These are phyloP conservation scores for Agrotis segetum DNA, from an alignment of 2,888 invertebrate species.

Conservation along the genomic window DNA sequence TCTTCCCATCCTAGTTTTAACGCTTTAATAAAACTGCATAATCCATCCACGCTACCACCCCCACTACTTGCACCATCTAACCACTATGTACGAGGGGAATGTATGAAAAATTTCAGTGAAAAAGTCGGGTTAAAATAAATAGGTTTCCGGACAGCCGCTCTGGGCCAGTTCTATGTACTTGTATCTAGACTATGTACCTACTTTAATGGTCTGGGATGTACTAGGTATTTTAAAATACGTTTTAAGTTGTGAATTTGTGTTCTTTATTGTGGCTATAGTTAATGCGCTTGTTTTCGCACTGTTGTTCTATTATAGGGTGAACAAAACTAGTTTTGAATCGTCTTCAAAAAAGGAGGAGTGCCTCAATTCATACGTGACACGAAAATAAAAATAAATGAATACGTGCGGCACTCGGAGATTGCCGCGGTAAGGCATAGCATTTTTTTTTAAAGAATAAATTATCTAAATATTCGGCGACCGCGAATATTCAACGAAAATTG, in stretches of 20 bases:
- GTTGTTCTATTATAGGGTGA: not conserved
- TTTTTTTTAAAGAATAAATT: too few relatives aligned
- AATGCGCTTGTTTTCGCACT: conserved; percentile 20
- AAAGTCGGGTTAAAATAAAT: conserved; percentile 68
- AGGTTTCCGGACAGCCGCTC: conserved; percentile 56
- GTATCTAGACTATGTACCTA: conserved; percentile 38
- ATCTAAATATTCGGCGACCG: too few relatives aligned
- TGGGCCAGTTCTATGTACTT: conserved; percentile 45
- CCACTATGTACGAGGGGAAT: conserved; percentile 49
- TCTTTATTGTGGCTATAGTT: conserved; percentile 17
- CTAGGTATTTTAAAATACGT: conserved; percentile 46
- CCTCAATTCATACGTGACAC: too few relatives aligned
- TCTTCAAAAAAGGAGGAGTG: too few relatives aligned
- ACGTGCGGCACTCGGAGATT: too few relatives aligned
- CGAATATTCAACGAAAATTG: too few relatives aligned
- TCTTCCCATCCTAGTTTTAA: conserved; percentile 12
- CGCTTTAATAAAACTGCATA: conserved; percentile 42
- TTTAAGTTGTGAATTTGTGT: conserved; percentile 14
- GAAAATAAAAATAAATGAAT: too few relatives aligned
- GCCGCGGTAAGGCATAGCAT: too few relatives aligned
- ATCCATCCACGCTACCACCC: conserved; percentile 27
- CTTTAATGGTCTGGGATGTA: conserved; percentile 36
- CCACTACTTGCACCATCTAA: conserved; percentile 33
- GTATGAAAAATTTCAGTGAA: conserved; percentile 57
- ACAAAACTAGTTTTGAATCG: too few relatives aligned